These are phyloP conservation scores for Epicauta chinensis DNA, from an alignment of 1,140 invertebrate genomes.

Conservation along the genomic window DNA sequence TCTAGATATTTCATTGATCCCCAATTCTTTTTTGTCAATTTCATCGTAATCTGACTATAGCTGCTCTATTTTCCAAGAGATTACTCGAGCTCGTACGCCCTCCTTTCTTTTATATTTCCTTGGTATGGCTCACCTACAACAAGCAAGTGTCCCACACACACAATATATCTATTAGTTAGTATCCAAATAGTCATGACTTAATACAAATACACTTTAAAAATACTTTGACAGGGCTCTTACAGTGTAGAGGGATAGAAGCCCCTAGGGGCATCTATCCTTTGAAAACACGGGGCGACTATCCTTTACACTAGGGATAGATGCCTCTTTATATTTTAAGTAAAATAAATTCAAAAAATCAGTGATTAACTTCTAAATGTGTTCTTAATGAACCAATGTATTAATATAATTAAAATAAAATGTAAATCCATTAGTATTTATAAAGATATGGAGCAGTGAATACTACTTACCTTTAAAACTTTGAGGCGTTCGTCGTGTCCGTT, in stretches of 20 bases:
- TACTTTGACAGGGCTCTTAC: not conserved
- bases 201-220: not conserved
- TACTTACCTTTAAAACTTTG: no score
- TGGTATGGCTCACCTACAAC: not conserved
- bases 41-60: slow-evolving; percentile 7
- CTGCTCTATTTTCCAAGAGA: slow-evolving; percentile 6
- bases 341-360: slow-evolving; percentile 1
- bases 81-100: slow-evolving; percentile 9
- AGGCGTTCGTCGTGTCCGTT: no score
- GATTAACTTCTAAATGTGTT: not conserved
- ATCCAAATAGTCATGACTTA: not conserved
- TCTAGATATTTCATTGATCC: not conserved
- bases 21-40: not conserved
- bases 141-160: no score
- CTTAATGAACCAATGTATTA: slow-evolving; percentile 1
- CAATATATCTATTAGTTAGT: not conserved
- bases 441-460: no score
- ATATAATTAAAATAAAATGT: slow-evolving; percentile 1
- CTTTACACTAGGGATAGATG: no score
- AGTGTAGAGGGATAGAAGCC: not conserved
- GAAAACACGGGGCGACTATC: no score
- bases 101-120: slow-evolving; percentile 6
- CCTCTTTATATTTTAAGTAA: no score
- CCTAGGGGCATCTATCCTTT: not conserved
- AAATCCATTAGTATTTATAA: no score